Evolutionary conservation across 2,113 vertebrate species (phyloP).

Genomic region (Naja naja): DNA sequence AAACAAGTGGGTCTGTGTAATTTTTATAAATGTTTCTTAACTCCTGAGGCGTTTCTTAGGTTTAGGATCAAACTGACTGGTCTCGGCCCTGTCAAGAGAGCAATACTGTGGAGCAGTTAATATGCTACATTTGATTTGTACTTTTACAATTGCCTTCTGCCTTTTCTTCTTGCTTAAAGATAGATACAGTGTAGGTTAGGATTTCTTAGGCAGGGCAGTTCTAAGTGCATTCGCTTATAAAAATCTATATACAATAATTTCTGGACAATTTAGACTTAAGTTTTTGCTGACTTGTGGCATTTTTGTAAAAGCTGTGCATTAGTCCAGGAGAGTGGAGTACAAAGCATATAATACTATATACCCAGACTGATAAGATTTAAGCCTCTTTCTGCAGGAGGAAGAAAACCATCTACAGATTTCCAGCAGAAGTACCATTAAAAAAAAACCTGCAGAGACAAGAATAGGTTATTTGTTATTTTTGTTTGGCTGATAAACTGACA

Average conservation of each 20-base stretch:
- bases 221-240: constrained; percentile 59
- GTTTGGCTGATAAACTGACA: constrained; percentile 51
- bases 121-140: constrained; percentile 41
- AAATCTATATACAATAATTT: constrained; percentile 49
- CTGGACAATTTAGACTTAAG: constrained; percentile 35
- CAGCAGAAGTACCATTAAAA: constrained; percentile 40
- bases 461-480: constrained; percentile 33
- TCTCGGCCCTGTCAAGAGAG: background rate
- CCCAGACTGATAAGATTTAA: constrained; percentile 41
- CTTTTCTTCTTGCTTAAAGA: background rate
- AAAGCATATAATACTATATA: constrained; percentile 17
- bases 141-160: constrained; percentile 14
- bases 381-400: constrained; percentile 44
- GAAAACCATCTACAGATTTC: constrained; percentile 36
- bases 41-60: background rate
- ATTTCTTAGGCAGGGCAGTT: constrained; percentile 43
- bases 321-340: constrained; percentile 39
- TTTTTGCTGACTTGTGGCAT: constrained; percentile 52
- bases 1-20: background rate
- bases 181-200: background rate
- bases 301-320: constrained; percentile 23
- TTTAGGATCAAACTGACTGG: background rate
- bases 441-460: constrained; percentile 45
- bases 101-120: constrained; percentile 41
- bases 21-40: constrained; percentile 29